Base-by-base conservation (phyloP, 1,140 invertebrate genomes). In the Capitella teleta region DNA sequence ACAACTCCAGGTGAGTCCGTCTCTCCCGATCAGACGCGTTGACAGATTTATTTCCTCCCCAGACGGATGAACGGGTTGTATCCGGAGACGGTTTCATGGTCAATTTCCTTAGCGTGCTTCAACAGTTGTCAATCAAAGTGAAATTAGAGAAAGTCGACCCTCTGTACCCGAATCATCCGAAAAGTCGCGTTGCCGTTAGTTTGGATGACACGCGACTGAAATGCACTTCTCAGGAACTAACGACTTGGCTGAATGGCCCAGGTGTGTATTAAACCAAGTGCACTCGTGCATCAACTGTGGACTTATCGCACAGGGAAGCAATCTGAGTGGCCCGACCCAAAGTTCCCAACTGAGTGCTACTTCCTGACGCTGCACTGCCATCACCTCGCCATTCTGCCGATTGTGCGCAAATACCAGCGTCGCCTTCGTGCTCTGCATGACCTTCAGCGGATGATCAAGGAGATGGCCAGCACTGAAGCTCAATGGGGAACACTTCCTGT, bases 321-420 rank as follows among this genome's bases (percentile, higher is more conserved):
- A n/a, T n/a, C n/a, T n/a, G n/a, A 25, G 10, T 85, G 82, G 81
- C 77, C 78, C 32, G 82, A 87, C 47, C 77, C 82, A 0, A 95
- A 92, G 63, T 97, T 98, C 72, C 83, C 87, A 24, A 96, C 92
- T 0, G 86, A 94, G 57, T 96, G 92, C 66, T 97, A 93, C 86
- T 96, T 94, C 70, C 73, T 97, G 25, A 95, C 92, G 0, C 75
- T 97, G 12, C 87, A 93, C 65, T 86, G 84, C 63, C 89, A 96
- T 73, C 89, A 96, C 66, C 76, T 97, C 34, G 83, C 87, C 23
- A 77, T 95, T 24, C 75, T 94, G 53, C 91, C 93, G 2, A 82
- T 86, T 2, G 77, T 91, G 18, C 83, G 88, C 61, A 87, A 86
- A 45, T 90, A 96, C 66, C 85, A 88, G 60, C 76, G 86, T 51